Percentiles rank a stretch among this genome's conserved stretches.
Evolutionary conservation across 2,113 vertebrate genomes (phyloP).

Genomic region (Cyprinodon tularosa): DNA sequence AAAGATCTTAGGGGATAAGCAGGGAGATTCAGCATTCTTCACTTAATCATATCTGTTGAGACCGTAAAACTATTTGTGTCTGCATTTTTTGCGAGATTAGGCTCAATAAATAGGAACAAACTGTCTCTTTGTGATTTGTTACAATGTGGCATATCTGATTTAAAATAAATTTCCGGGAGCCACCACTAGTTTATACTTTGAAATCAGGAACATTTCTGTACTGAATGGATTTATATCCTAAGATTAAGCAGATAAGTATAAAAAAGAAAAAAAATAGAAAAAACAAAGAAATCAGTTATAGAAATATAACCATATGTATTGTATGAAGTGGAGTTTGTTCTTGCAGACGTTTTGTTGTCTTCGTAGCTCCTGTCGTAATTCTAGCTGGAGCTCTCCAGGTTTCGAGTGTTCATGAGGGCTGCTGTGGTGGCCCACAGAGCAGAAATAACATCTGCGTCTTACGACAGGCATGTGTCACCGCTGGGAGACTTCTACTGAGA

Average conservation of each 20-base stretch:
- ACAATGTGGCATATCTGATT: neutral
- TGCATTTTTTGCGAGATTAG: neutral
- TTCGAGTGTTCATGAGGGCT: conserved; percentile 36
- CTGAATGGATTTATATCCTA: neutral
- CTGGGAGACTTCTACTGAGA: conserved; percentile 69
- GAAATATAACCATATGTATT: neutral
- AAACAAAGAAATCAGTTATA: neutral
- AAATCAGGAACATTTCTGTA: neutral
- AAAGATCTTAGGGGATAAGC: neutral
- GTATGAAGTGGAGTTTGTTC: neutral
- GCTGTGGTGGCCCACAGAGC: conserved; percentile 57
- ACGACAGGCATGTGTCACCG: conserved; percentile 73
- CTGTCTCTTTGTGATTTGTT: neutral
- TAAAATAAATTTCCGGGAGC: neutral
- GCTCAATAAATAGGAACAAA: neutral
- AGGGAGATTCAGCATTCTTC: neutral
- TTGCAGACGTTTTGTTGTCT: neutral
- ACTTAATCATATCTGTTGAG: neutral
- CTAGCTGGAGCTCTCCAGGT: conserved; percentile 39
- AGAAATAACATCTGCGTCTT: conserved; percentile 74
- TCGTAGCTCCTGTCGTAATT: neutral
- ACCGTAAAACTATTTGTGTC: neutral
- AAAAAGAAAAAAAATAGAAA: neutral
- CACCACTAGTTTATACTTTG: no score
- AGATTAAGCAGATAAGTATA: neutral